A percentile compares a stretch with the other conserved stretches of the same genome.
phyloP scores from a whole-genome alignment of 2,888 invertebrate genomes.

The Lasiommata megera region DNA sequence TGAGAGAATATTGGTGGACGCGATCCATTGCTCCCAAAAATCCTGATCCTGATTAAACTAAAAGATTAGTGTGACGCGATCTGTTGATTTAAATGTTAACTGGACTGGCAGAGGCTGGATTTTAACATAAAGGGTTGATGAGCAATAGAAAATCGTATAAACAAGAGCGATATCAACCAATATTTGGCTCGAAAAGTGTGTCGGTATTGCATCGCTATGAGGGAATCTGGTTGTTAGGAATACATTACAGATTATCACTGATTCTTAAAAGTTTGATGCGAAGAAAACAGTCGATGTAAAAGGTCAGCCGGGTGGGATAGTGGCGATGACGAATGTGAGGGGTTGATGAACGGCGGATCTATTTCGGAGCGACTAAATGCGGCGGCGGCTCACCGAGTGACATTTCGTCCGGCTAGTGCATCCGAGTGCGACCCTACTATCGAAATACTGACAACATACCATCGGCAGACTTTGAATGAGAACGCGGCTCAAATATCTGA shows the following conservation, averaged over 20 bases:
- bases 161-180: neutral
- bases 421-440: slow-evolving; percentile 67
- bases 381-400: slow-evolving; percentile 74
- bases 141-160: too few species aligned
- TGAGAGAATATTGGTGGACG: slow-evolving; percentile 27
- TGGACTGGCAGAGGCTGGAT: too few species aligned
- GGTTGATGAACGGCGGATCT: slow-evolving; percentile 78
- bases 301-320: slow-evolving; percentile 50
- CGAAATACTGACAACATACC: slow-evolving; percentile 36
- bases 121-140: too few species aligned
- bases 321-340: slow-evolving; percentile 70
- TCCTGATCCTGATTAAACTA: too few species aligned
- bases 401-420: slow-evolving; percentile 76
- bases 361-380: slow-evolving; percentile 78
- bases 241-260: slow-evolving; percentile 36
- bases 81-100: too few species aligned
- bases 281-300: slow-evolving; percentile 57
- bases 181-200: slow-evolving; percentile 17
- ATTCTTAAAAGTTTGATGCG: slow-evolving; percentile 34
- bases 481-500: neutral
- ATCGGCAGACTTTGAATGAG: slow-evolving; percentile 14
- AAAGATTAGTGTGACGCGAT: too few species aligned
- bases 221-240: slow-evolving; percentile 28
- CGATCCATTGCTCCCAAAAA: slow-evolving; percentile 39
- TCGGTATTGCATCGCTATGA: slow-evolving; percentile 3